Evolutionary conservation across 2,113 vertebrate genomes (phyloP), one percentile per base, ranked within the genome.

Genomic region (Chascanopsetta lugubris): DNA sequence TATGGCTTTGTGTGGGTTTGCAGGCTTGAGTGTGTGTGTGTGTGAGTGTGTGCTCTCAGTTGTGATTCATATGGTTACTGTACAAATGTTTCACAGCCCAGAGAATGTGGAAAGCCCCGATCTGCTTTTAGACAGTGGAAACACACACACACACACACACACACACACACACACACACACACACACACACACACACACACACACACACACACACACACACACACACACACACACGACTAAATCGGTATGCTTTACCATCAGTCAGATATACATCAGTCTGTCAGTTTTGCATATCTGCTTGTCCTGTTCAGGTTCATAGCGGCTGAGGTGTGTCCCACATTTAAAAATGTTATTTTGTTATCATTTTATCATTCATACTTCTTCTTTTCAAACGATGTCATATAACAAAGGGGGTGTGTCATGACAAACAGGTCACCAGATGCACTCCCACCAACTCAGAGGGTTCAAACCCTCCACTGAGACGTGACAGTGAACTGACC

Each of bases 61-160:
- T 78, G 74, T 90, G 91, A 92, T 85, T 90, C 88, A 91, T 85
- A 82, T 74, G 69, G 69, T 77, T 80, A 78, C 69, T 74, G 80
- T 65, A 85, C 70, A 71, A 80, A 72, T 82, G 72, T 56, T 84
- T 86, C 75, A 85, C 60, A 17, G 74, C 73, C 78, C 55, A 75
- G 38, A 83, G 32, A 65, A 80, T 50, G 67, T 85, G 88, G 88
- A 91, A 92, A 92, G 66, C 83, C 89, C 90, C 85, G 26, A 71
- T 84, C 81, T 75, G 64, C 77, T 78, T 85, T 79, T 55, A 80
- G 71, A 86, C 62, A 62, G 69, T 42, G 81, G 83, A 87, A 87
- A 85, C 57, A 76, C 27, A 38, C 56, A 56, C 58, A 51, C 21
- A 49, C 6, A 45, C n/a, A 43, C 7, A 26, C 47, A 29, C 48